Conservation (phyloP, 2,888 invertebrate genomes). For the Luperina nickerlii region DNA sequence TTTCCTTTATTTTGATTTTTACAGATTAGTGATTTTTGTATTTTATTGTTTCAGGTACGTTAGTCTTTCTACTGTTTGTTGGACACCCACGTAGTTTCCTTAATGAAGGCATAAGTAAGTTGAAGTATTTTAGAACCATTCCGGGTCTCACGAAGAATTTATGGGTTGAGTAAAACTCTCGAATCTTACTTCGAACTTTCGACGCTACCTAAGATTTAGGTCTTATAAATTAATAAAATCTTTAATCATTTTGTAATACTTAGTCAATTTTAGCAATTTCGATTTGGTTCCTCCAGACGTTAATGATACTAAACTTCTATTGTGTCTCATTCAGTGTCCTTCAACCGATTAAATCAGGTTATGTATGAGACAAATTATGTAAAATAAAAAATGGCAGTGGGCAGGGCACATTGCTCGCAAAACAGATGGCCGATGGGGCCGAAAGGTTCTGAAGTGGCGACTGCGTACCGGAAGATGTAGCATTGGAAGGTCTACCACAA, state of each 20-base stretch:
- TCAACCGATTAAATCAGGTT: not conserved
- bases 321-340: not conserved
- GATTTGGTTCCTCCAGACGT: too few species aligned
- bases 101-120: conserved; percentile 12
- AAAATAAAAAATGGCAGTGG: not conserved
- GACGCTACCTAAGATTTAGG: not conserved
- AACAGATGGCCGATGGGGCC: not conserved
- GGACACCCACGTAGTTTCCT: not conserved
- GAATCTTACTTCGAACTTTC: not conserved
- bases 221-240: not conserved
- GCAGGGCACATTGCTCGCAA: not conserved
- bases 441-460: not conserved
- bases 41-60: conserved; percentile 55
- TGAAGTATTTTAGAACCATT: not conserved
- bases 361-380: not conserved
- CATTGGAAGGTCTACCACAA: not conserved
- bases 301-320: not conserved
- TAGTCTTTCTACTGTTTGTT: conserved; percentile 2
- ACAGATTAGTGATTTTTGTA: not conserved
- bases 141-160: not conserved
- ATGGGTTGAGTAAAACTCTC: not conserved
- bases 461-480: not conserved
- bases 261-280: not conserved
- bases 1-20: not conserved
- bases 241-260: not conserved